These are phyloP conservation scores for Metopia argyrocephala DNA, from an alignment of 2,888 invertebrate genomes.

Conservation along the genomic window DNA sequence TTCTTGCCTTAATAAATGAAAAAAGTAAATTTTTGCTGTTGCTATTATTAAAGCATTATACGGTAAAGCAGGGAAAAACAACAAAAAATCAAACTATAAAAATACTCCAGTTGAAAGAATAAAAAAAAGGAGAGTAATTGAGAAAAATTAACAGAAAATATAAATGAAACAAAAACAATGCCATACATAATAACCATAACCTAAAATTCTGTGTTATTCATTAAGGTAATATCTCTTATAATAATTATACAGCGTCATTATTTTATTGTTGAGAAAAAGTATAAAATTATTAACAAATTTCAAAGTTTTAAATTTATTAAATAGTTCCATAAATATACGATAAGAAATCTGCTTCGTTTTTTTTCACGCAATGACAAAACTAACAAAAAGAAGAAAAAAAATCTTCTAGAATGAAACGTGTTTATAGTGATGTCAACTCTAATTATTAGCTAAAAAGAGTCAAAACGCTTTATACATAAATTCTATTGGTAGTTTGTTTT, in stretches of 20 bases:
- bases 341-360: not conserved
- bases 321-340: not conserved
- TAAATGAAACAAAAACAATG: not conserved
- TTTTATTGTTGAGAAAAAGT: not conserved
- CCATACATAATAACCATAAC: slow-evolving; percentile 31
- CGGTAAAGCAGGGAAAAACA: too few relatives aligned
- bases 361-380: not conserved
- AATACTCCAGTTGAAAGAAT: slow-evolving; percentile 38
- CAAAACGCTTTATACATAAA: not conserved
- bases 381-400: too few relatives aligned
- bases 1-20: not conserved
- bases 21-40: slow-evolving; percentile 40
- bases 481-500: not conserved
- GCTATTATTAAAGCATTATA: too few relatives aligned
- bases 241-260: not conserved
- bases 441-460: not conserved
- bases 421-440: slow-evolving; percentile 9
- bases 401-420: slow-evolving; percentile 40
- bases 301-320: not conserved
- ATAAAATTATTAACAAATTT: not conserved
- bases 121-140: not conserved
- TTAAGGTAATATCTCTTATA: not conserved
- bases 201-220: slow-evolving; percentile 20
- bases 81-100: slow-evolving; percentile 27
- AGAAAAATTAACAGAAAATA: not conserved